phyloP scores from a whole-genome alignment of 2,888 invertebrate species.

The Trileptium ribeirensis region DNA sequence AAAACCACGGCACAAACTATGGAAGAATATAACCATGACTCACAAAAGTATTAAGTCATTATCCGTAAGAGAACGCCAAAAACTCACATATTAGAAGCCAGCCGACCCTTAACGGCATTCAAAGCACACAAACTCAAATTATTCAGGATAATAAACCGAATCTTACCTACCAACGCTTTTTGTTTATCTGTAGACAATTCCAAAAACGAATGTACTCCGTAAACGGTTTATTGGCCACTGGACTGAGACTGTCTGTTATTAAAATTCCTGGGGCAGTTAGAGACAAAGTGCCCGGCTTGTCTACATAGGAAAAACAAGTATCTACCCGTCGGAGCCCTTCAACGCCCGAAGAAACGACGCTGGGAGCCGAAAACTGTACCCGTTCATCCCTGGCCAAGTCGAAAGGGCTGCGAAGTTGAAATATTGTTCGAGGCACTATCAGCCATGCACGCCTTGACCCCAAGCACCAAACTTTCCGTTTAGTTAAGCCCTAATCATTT shows the following conservation, averaged over 20 bases:
- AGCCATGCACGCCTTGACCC: neutral
- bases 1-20: neutral
- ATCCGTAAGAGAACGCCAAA: neutral
- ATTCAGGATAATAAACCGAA: too few species aligned
- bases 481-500: neutral
- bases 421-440: neutral
- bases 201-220: too few species aligned
- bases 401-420: slow-evolving; percentile 10
- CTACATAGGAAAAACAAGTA: neutral
- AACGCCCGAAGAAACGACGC: neutral
- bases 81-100: neutral
- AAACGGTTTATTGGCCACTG: too few species aligned
- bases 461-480: neutral
- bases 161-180: too few species aligned
- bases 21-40: neutral
- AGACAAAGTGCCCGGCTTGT: neutral
- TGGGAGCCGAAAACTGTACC: neutral
- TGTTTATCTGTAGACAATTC: too few species aligned
- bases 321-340: neutral
- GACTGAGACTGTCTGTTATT: too few species aligned
- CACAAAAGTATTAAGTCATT: neutral
- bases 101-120: neutral
- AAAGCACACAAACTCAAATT: neutral
- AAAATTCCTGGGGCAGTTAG: neutral
- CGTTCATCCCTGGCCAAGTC: neutral